Evolutionary conservation across 1,140 invertebrate species (phyloP).

Genomic region (Brevipalpus yothersi): DNA sequence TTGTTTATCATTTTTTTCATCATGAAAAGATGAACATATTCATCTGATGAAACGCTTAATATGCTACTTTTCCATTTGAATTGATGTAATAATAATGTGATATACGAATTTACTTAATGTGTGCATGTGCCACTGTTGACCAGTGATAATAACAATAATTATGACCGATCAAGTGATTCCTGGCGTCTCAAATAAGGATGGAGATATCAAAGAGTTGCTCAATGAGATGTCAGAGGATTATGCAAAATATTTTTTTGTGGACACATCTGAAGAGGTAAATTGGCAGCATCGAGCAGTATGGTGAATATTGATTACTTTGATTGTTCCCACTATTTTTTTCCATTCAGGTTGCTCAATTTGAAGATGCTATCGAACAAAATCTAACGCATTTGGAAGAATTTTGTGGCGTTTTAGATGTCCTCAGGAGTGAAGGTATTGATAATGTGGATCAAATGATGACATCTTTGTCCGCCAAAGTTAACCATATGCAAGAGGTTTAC

Average conservation of each 20-base stretch:
- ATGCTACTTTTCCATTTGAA: too few relatives aligned
- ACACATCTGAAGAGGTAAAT: constrained; percentile 1
- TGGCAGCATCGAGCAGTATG: background rate
- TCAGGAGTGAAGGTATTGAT: constrained; percentile 2
- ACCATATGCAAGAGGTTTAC: constrained; percentile 2
- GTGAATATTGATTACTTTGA: background rate
- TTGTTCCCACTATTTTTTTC: background rate
- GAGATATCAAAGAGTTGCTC: background rate
- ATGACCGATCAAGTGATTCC: too few relatives aligned
- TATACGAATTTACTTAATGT: too few relatives aligned
- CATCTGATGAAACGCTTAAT: too few relatives aligned
- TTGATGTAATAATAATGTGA: too few relatives aligned
- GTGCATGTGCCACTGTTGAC: too few relatives aligned
- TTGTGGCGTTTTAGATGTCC: constrained; percentile 4
- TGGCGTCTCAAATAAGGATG: background rate
- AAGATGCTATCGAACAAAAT: constrained; percentile 7
- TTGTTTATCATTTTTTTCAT: too few relatives aligned
- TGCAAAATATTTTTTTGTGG: constrained; percentile 4
- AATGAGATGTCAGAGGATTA: constrained; percentile 7
- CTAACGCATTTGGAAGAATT: constrained; percentile 10
- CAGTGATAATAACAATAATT: too few relatives aligned
- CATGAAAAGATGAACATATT: too few relatives aligned
- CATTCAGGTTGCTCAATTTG: background rate
- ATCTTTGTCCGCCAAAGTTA: background rate
- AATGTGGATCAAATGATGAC: background rate